Base-by-base conservation (phyloP, 2,888 invertebrate genomes). In the Orthosia incerta region DNA sequence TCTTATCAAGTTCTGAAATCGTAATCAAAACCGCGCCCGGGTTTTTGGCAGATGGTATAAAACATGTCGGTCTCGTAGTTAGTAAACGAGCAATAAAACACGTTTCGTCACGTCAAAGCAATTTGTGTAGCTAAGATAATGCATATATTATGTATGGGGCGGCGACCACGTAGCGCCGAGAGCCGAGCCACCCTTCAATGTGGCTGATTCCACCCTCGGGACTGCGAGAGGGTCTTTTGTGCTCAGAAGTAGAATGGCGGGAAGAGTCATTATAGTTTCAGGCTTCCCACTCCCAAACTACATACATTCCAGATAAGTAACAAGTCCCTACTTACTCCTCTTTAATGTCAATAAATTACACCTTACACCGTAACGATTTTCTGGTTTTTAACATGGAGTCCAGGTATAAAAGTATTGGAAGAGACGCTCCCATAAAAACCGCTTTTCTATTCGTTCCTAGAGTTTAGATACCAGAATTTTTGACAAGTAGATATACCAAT, bases 131-230 rank as follows among this genome's bases (percentile, higher is more conserved):
- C 86, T 86, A 88, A 89, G 88, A 89, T 89, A 90, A 91, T 89
- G 89, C 87, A 91, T 91, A 88, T 89, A 91, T 90, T 90, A 91
- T 91, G 89, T 89, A 91, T 84, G 79, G 87, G 87, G 85, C 81
- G 84, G 87, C 84, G 85, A 89, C 90, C 90, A 89, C 91, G 90
- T 90, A 84, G 85, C 86, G 85, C 87, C 87, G 83, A 86, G 88
- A 87, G 87, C 84, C 89, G 88, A 87, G 87, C 84, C 89, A 87
- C 91, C 90, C 91, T 90, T 88, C 90, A 87, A 87, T 89, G 89
- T 89, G 82, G 89, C 88, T 92, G 91, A 92, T 91, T 92, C 88
- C 83, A 88, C 92, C 90, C 92, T 82, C 86, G 91, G 89, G 92
- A 91, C 86, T 77, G 77, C 78, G 82, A 86, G 82, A 85, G 86